Base-by-base conservation (phyloP, 2,113 vertebrate species). In the Pomatorhinus ruficollis region DNA sequence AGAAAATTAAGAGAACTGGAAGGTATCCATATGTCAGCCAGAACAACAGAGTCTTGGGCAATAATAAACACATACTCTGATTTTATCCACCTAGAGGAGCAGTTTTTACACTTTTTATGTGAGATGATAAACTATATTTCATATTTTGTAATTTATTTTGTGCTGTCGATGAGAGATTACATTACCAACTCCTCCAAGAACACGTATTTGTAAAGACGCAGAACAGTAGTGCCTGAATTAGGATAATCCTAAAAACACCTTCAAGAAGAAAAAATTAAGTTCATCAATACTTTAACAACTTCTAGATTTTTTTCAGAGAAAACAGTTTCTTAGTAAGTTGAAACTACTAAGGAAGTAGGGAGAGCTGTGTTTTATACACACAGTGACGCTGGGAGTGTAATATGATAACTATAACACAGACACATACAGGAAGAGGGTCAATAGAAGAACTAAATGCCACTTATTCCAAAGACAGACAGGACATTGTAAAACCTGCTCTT, bases 1-100 rank as follows among this genome's bases (percentile, higher is more conserved):
- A 94, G 65, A 89, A 97, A 97, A 98, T 98, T 96, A 96, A 97
- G 92, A 97, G 89, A 97, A 95, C 57, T 92, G 74, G 69, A 98
- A 97, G 82, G 90, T 57, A 61, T 44, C 93, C 97, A 95, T 97
- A 97, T 96, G 85, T 94, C 90, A 97, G 27, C 53, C 57, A 50
- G 87, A 91, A 95, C 78, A 92, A 59, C 57, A 92, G 31, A 87
- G 15, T 79, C 64, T 88, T 93, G 24, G 81, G 39, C 35, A 94
- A 49, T 93, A 94, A 95, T 92, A 96, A 96, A 95, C 52, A 93
- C 60, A 84, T 80, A 85, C 15, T 91, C 53, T 87, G 78, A 91
- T 96, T 88, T 90, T 94, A 87, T 83, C 33, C 44, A 68, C 28
- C 91, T 70, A 89, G 40, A 54, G 77, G 13, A 92, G 87, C 28